Conservation (phyloP, 2,113 vertebrate genomes). For the Melanerpes aurifrons region DNA sequence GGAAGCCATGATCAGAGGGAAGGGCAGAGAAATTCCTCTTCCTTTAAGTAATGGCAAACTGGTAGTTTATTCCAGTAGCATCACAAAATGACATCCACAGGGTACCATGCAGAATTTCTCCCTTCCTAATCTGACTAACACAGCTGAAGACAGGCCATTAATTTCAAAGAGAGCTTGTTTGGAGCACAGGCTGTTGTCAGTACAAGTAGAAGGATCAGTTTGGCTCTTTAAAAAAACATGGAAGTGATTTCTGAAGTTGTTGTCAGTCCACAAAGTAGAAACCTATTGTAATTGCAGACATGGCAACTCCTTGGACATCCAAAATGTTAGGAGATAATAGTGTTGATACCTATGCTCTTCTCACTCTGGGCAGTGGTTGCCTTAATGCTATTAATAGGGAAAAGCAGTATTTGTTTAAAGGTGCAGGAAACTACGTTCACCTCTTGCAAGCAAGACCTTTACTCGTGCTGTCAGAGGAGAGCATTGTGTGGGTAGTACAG, state of each 20-base stretch:
- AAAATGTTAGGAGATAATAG: not conserved
- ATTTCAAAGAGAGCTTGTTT: not conserved
- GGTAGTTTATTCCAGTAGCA: not conserved
- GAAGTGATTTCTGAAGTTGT: not conserved
- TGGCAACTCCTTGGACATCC: not conserved
- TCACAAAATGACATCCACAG: not conserved
- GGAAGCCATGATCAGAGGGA: not conserved
- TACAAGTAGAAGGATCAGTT: not conserved
- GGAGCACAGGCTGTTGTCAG: not conserved
- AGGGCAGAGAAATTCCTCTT: not conserved
- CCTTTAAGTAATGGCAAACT: not conserved
- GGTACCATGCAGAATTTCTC: not conserved
- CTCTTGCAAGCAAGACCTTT: not conserved
- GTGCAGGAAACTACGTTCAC: not conserved
- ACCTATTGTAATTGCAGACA: not conserved
- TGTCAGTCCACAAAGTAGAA: not conserved
- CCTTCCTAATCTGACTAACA: not conserved
- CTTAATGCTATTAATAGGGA: not conserved
- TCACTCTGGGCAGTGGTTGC: not conserved
- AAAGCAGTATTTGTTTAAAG: not conserved
- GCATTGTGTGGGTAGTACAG: not conserved
- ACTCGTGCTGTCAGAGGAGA: not conserved
- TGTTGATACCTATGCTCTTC: not conserved
- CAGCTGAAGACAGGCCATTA: not conserved
- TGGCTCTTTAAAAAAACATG: not conserved